Evolutionary conservation across 2,113 vertebrate species (phyloP).

Genomic region (Ceratotherium simum): DNA sequence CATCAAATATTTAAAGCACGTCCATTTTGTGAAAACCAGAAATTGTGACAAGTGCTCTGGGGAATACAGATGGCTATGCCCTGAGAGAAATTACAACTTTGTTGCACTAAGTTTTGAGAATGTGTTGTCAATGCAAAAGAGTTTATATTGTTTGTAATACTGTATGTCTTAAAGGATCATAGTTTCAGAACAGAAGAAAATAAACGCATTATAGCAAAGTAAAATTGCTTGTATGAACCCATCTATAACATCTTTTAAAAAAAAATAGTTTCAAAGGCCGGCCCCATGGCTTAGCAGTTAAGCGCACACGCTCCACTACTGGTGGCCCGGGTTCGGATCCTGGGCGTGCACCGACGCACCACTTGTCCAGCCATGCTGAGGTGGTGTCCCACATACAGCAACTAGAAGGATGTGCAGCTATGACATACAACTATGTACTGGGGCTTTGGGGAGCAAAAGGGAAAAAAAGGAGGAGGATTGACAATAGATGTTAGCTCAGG

Average conservation of each 20-base stretch:
- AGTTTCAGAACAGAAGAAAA: background rate
- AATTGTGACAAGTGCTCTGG: background rate
- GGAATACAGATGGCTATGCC: background rate
- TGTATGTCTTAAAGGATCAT: background rate
- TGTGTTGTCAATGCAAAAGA: background rate
- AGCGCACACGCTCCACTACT: no score
- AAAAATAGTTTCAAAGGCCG: background rate
- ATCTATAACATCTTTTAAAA: background rate
- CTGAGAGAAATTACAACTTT: constrained; percentile 33
- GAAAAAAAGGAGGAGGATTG: no score
- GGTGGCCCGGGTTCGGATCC: no score
- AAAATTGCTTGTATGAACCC: background rate
- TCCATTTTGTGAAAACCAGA: background rate
- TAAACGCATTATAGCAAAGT: background rate
- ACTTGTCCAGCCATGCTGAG: no score
- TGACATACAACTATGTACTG: no score
- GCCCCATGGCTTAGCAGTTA: no score
- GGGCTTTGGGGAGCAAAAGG: no score
- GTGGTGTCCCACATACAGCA: no score
- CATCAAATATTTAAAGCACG: constrained; percentile 28
- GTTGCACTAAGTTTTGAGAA: background rate
- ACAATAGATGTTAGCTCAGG: no score
- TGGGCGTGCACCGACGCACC: no score
- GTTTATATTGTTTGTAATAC: constrained; percentile 42
- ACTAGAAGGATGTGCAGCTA: no score